Conservation (phyloP, 2,113 vertebrate genomes). For the Pseudopodoces humilis region DNA sequence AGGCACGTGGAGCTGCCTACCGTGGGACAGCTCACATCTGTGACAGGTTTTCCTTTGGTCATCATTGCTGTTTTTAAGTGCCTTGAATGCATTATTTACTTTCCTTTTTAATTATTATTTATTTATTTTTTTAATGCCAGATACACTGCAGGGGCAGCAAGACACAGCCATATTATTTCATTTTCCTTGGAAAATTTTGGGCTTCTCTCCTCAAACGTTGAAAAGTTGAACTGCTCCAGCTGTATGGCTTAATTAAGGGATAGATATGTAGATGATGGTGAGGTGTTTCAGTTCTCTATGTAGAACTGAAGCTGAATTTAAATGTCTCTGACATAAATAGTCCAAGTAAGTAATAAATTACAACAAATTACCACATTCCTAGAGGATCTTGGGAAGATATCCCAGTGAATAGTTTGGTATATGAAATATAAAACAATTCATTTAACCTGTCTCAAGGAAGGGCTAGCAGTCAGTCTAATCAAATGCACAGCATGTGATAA, state of each 20-base stretch:
- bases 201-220: background rate
- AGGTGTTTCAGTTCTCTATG: background rate
- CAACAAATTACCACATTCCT: background rate
- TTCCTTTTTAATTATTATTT: too few relatives aligned
- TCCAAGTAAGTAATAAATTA: background rate
- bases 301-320: background rate
- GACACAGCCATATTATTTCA: background rate
- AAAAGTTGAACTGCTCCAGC: background rate
- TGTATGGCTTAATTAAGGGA: background rate
- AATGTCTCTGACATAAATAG: background rate
- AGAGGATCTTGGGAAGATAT: background rate
- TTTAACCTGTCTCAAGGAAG: background rate
- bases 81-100: accelerated
- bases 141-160: background rate
- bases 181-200: background rate
- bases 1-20: background rate
- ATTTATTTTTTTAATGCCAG: accelerated
- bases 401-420: background rate
- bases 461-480: background rate
- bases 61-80: background rate
- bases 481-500: background rate
- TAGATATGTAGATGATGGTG: background rate
- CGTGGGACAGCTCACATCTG: background rate
- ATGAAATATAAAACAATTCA: background rate
- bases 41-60: background rate